Base-by-base conservation (phyloP, 2,113 vertebrate species). In the Protobothrops flavoviridis region DNA sequence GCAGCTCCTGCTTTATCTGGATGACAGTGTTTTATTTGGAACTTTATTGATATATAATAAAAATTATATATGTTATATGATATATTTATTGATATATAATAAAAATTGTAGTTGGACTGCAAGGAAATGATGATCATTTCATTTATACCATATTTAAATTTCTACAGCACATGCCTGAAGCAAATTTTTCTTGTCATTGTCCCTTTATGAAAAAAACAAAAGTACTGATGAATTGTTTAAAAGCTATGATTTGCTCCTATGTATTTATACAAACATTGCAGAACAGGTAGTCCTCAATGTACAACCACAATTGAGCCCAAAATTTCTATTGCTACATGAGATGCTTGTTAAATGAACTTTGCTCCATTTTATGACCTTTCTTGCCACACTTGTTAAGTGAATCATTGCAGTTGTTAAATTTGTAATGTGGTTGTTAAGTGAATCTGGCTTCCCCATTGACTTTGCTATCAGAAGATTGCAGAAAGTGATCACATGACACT, bases 21-120 rank as follows among this genome's bases (percentile, higher is more conserved):
- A 96, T 93, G 92, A 91, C 89, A 93, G 95, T 85, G 90, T 96
- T 97, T 95, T 96, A 96, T 96, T 95, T 97, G 92, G 39, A 94
- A 85, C 93, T 97, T 97, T 96, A 98, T 96, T 97, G 96, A 97
- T 96, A 97, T 97, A 97, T 97, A 96, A 97, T 97, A 97, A n/a
- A n/a, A n/a, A n/a, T n/a, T n/a, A n/a, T n/a, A n/a, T n/a, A n/a
- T n/a, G n/a, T n/a, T n/a, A n/a, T n/a, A n/a, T n/a, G n/a, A n/a
- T n/a, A n/a, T n/a, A n/a, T n/a, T n/a, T n/a, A n/a, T n/a, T n/a
- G n/a, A n/a, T n/a, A n/a, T n/a, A n/a, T n/a, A n/a, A n/a, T n/a
- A 97, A 97, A 97, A 93, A 69, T 93, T 92, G 95, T 97, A 97
- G 97, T 98, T 97, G 96, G 94, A 91, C 94, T 96, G 90, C 93